Base-by-base conservation (phyloP, 2,797 vertebrate species). In the Hozukius guyotensis region DNA sequence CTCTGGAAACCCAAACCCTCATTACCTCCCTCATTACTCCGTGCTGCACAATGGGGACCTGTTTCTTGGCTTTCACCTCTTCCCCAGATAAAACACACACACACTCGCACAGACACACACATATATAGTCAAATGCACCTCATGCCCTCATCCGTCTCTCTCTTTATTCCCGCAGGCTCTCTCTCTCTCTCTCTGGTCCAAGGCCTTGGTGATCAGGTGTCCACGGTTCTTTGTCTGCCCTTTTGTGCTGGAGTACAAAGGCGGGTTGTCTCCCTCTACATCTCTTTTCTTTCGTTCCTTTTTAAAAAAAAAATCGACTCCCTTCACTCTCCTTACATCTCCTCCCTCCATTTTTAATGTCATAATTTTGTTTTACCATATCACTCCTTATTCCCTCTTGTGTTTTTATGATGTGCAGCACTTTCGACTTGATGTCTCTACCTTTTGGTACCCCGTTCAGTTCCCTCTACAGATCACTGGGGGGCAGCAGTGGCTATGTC, bases 21-120 rank as follows among this genome's bases (percentile, higher is more conserved):
- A 95, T 95, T 95, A 94, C 86, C 80, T 82, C 87, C 90, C 84
- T 94, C 91, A 93, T 95, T 94, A 94, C 84, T 87, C 89, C 60
- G 14, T 10, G 63, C 78, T 81, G 76, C 88, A 95, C 94, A 94
- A 95, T 90, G 88, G 88, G 70, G 81, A 94, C 88, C 88, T 93
- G 92, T 93, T 94, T 88, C 86, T 84, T 87, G 86, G 88, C 89
- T 88, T 91, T 89, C 90, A 89, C 87, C 85, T 72, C 65, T 77
- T 87, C 69, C 75, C 85, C 42, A 81, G 83, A 81, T 85, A 85
- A 86, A 84, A 80, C 75, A 82, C 76, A 80, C 82, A 85, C 78
- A 64, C 80, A 71, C 42, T 81, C 68, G n/a, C 71, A 75, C 83
- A 85, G 66, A 88, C 73, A 83, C 73, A 82, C 76, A 87, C 87